Evolutionary conservation across 2,113 vertebrate genomes (phyloP), one percentile per base, ranked within the genome.

Genomic region (Paralichthys olivaceus): DNA sequence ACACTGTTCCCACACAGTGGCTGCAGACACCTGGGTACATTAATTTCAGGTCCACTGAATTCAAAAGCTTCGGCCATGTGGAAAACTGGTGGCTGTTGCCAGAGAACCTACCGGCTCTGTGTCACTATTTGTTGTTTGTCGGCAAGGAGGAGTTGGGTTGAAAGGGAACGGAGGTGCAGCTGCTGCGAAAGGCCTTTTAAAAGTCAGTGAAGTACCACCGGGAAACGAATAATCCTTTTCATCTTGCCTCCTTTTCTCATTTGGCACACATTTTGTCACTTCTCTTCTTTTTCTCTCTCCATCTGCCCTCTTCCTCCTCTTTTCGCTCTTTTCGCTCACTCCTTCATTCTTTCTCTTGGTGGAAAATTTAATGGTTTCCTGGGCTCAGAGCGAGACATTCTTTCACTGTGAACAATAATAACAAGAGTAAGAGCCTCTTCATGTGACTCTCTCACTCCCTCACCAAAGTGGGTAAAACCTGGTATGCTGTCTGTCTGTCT

Each of bases 351-450:
- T 67, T 56, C 59, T 75, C 72, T 75, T 80, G 87, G 88, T 91
- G 90, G 91, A 93, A 93, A 93, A 88, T 91, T 64, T 90, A 91
- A 92, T 93, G 89, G 89, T 92, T 93, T 93, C 93, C 92, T 93
- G 90, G 76, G 87, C 89, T 90, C 82, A 81, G 87, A 86, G 85
- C 49, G 58, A 90, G 85, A 92, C 89, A 90, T 90, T 92, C 89
- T 93, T 92, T 92, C 82, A 83, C 72, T 53, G 78, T 37, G 83
- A 91, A 92, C 88, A 93, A 92, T 85, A 93, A 91, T 80, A 90
- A 79, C 82, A 87, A 89, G 72, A 88, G 72, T 79, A 87, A 92
- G 82, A 88, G 86, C 77, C 79, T 85, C 91, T 93, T 90, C 84
- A 89, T 85, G 84, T 61, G 87, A 84, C 80, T 81, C 75, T 82